Base-by-base conservation (phyloP, 2,113 vertebrate species). In the Leptobrachium ailaonicum region DNA sequence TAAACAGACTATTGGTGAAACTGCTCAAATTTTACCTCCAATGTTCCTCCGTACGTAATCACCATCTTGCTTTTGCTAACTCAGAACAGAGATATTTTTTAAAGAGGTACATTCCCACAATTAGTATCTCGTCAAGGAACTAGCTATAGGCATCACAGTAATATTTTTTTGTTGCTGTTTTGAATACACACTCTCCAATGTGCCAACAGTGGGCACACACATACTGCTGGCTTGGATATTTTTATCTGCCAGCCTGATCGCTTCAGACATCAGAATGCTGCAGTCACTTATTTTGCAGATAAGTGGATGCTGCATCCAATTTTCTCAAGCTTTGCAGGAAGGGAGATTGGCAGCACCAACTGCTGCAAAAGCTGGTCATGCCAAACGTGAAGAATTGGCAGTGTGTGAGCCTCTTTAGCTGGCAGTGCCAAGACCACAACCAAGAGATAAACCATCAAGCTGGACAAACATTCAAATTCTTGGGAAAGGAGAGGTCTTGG, bases 341-440 rank as follows among this genome's bases (percentile, higher is more conserved):
- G 41, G 60, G 13, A 54, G 13, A 8, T 8, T 79, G 56, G 69
- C 69, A 53, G 72, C 14, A 58, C 77, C 58, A 79, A 47, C 68
- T 64, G 13, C 60, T 13, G 45, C 44, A 72, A 79, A 50, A 64
- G 68, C 68, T 53, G 60, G 14, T 41, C 44, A 14, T 53, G 60
- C 60, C 77, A 79, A 41, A 64, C 69, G 12, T 58, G 14, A 43
- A 64, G 63, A 64, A 45, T 12, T 79, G 77, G 70, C 77, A 73
- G 7, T 4, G 4, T n/a, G 41, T 20, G 32, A 50, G 14, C 58
- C 43, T 64, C 62, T 71, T 50, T 66, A 71, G 58, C 43, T 32
- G 40, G 12, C 44, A 50, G 45, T 71, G 76, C 68, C 56, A 79
- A 53, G 32, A 56, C 53, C 41, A 64, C 60, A 42, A 78, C 42